Base-by-base conservation (phyloP, 2,888 invertebrate genomes). In the Cerceris ruficornis region DNA sequence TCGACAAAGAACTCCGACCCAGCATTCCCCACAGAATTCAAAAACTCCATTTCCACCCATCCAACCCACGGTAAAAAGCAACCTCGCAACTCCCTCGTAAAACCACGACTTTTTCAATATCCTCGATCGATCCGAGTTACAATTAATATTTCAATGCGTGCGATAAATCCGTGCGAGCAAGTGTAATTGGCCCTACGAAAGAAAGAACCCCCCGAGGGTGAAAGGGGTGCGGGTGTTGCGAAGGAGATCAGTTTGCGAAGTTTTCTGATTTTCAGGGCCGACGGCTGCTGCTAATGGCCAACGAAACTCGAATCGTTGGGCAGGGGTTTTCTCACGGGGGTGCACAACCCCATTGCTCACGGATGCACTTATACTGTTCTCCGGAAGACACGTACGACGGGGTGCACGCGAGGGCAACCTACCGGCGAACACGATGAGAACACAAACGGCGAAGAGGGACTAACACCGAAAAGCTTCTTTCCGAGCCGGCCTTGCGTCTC, bases 221-320 rank as follows among this genome's bases (percentile, higher is more conserved):
- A 17, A 13, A 52, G 43, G 59, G 69, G 69, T 71, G 74, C 74
- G 61, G 68, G 70, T 41, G 13, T 28, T 52, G n/a, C n/a, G 17
- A 52, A 59, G 11, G 39, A 67, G 75, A 87, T 86, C 84, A 76
- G 85, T 85, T 87, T 85, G 82, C 72, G 77, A 88, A 86, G 82
- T 87, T 88, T 88, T 86, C 80, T 85, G 84, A 88, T 89, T 89
- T 86, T 83, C 82, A 77, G 77, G 81, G 73, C 78, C 83, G 74
- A 78, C 76, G 78, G 81, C 84, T 88, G 87, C 71, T 81, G 80
- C 84, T 87, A 85, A 89, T 88, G 86, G 86, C 64, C 75, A 62
- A 71, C 75, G 75, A 71, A 82, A 81, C 84, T 80, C 77, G 66
- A 69, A 60, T 41, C 55, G 61, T 41, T 13, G 50, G 49, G 42